Conservation (phyloP, 1,140 invertebrate genomes). For the Aphaenogaster floridana region DNA sequence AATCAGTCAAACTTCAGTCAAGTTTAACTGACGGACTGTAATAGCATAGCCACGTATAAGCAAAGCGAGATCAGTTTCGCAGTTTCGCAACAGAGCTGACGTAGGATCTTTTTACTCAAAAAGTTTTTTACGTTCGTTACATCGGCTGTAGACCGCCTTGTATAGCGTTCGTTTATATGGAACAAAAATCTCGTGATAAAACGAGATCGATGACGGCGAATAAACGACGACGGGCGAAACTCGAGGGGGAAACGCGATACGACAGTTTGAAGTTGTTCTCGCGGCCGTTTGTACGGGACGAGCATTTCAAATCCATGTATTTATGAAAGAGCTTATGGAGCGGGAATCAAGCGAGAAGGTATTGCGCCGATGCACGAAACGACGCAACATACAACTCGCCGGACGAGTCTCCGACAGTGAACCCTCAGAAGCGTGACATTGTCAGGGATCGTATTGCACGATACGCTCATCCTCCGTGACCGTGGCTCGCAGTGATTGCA, state of each 20-base stretch:
- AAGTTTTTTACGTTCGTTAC: background rate
- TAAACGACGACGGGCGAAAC: background rate
- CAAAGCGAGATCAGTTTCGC: background rate
- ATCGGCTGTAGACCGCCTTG: background rate
- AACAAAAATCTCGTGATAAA: constrained; percentile 7
- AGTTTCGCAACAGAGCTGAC: background rate
- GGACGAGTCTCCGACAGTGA: constrained; percentile 73
- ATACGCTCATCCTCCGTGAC: constrained; percentile 73
- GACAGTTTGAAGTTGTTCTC: constrained; percentile 27
- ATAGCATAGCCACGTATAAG: too few relatives aligned
- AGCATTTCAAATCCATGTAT: background rate
- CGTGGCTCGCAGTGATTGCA: constrained; percentile 59
- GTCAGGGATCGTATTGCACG: constrained; percentile 80
- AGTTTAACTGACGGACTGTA: background rate
- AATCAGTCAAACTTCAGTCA: background rate
- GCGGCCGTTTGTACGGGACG: background rate
- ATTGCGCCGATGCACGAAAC: constrained; percentile 37
- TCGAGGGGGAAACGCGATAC: background rate
- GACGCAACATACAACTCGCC: constrained; percentile 12
- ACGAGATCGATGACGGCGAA: background rate
- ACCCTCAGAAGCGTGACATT: constrained; percentile 76
- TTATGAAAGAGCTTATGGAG: constrained; percentile 30
- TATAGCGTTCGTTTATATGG: background rate
- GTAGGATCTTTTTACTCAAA: background rate
- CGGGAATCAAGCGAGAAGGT: background rate